A percentile compares a stretch with the other conserved stretches of the same genome.
Evolutionary conservation across 2,888 invertebrate genomes (phyloP).

Genomic region (Cheilosia impressa): DNA sequence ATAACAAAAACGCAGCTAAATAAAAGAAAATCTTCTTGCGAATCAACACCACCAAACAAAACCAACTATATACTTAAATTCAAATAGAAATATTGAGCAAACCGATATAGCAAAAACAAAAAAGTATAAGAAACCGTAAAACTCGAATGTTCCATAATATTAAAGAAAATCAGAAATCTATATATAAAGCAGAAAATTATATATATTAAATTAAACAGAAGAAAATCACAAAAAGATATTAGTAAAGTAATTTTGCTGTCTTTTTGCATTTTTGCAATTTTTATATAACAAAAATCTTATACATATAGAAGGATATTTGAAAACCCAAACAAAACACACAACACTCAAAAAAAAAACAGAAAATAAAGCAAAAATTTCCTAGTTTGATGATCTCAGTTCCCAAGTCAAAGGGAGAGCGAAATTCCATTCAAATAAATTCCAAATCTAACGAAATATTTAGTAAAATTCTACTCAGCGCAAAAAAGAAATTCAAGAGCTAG

Average conservation of each 20-base stretch:
- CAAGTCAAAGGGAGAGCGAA: slow-evolving; percentile 18
- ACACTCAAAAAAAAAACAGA: slow-evolving; percentile 48
- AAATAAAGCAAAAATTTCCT: slow-evolving; percentile 34
- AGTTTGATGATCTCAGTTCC: slow-evolving; percentile 32
- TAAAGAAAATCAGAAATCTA: slow-evolving; percentile 76
- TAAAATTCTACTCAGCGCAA: slow-evolving; percentile 82
- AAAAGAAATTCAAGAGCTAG: slow-evolving; percentile 59
- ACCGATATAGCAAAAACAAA: slow-evolving; percentile 73
- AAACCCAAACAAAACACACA: slow-evolving; percentile 47
- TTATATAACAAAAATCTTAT: slow-evolving; percentile 79
- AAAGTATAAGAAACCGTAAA: slow-evolving; percentile 73
- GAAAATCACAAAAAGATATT: slow-evolving; percentile 76
- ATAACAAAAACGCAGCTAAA: slow-evolving; percentile 31
- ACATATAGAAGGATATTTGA: slow-evolving; percentile 65
- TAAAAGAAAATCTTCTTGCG: slow-evolving; percentile 68
- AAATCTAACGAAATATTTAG: slow-evolving; percentile 78
- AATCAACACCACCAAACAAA: slow-evolving; percentile 81
- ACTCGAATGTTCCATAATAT: slow-evolving; percentile 82
- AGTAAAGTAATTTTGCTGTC: slow-evolving; percentile 80
- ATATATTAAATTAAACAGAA: slow-evolving; percentile 76
- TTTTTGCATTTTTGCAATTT: slow-evolving; percentile 84
- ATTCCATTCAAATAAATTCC: slow-evolving; percentile 29
- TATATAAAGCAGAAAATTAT: slow-evolving; percentile 75
- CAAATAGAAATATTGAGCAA: slow-evolving; percentile 66
- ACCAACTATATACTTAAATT: slow-evolving; percentile 81